Percentiles rank a stretch among this genome's conserved stretches.
These are phyloP conservation scores for Platysteira castanea DNA, from an alignment of 2,113 vertebrate species.

Conservation along the genomic window DNA sequence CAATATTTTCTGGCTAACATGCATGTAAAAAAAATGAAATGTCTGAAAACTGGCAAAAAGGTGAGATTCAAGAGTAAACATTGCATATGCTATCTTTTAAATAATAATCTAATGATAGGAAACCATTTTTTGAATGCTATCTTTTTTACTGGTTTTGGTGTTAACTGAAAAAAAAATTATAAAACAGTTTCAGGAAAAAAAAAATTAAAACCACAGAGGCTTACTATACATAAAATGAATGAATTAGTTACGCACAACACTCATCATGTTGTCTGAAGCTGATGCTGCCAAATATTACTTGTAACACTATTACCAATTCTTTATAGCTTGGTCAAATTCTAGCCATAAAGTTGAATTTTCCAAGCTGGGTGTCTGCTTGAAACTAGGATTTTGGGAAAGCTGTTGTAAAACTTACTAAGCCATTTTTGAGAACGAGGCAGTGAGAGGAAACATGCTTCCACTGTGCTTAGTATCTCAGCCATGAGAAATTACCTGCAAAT, in stretches of 20 bases:
- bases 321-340: background rate
- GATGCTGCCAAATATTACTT: background rate
- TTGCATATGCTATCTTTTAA: background rate
- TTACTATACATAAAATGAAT: background rate
- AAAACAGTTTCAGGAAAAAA: background rate
- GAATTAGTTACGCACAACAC: fast-evolving
- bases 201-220: background rate
- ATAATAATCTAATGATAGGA: background rate
- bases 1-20: background rate
- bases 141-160: background rate
- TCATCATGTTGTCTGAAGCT: background rate
- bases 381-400: background rate
- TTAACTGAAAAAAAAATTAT: background rate
- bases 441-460: background rate
- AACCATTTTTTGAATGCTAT: background rate
- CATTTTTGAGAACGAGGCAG: background rate
- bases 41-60: background rate
- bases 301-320: background rate
- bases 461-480: background rate
- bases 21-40: background rate
- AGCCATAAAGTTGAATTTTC: background rate
- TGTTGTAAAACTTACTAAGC: background rate
- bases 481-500: background rate
- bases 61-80: background rate
- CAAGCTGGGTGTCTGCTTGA: background rate